Evolutionary conservation across 2,888 invertebrate genomes (phyloP).

Genomic region (Netelia fuscicornis): DNA sequence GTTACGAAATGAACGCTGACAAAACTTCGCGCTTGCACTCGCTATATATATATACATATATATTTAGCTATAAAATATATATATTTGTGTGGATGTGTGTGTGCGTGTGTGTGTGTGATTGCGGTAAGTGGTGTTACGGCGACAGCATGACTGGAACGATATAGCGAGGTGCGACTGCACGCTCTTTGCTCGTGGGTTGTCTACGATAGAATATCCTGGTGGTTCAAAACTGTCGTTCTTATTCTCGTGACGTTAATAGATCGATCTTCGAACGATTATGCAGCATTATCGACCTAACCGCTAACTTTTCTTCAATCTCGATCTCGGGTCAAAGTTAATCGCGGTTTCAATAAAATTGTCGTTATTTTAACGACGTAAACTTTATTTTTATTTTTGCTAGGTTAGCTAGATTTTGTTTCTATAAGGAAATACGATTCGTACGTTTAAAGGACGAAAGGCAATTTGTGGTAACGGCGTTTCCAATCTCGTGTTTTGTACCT

Average conservation of each 20-base stretch:
- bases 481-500: not conserved
- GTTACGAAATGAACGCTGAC: not conserved
- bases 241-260: not conserved
- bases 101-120: not conserved
- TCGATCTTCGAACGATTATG: not conserved
- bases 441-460: not conserved
- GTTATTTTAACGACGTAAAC: no score
- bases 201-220: not conserved
- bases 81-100: not conserved
- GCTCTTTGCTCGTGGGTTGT: not conserved
- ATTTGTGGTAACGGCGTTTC: no score
- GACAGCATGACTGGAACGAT: slow-evolving; percentile 1
- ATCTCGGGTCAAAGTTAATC: no score
- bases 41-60: not conserved
- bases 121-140: not conserved
- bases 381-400: no score
- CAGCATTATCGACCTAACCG: not conserved
- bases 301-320: no score
- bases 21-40: not conserved
- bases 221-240: not conserved
- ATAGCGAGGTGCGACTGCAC: slow-evolving; percentile 3
- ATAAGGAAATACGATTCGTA: not conserved
- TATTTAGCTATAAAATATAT: not conserved
- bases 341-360: no score
- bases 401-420: no score